Base-by-base conservation (phyloP, 2,113 vertebrate species). In the Myrmophylax atrothorax region DNA sequence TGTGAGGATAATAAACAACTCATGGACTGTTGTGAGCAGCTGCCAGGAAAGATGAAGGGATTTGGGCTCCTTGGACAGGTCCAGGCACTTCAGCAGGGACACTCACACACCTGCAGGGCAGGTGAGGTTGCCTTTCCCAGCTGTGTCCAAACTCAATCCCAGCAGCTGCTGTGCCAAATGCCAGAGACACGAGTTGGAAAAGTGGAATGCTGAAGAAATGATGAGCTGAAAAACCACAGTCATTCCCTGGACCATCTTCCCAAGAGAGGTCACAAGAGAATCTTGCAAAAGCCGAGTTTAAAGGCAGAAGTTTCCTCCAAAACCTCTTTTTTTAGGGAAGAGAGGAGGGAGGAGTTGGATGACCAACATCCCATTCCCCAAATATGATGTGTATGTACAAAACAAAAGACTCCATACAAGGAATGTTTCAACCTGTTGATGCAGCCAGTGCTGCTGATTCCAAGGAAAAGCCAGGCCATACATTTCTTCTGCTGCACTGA, bases 341-440 rank as follows among this genome's bases (percentile, higher is more conserved):
- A 22, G 3, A n/a, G 42, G 18, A 56, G 11, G 29, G 40, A 84
- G 24, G 31, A 90, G 79, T 3, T 50, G 47, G 18, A 42, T 35
- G 12, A 25, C 24, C 68, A 91, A 5, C 37, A 37, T 14, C 50
- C 25, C n/a, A 5, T 12, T 35, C 74, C 82, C 75, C 29, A 62
- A 55, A 62, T 4, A 25, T 0, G 3, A 77, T 42, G 60, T 37
- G 40, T 28, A 38, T 1, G 1, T 0, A 25, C 1, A 1, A 73
- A 72, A 9, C 16, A 24, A 17, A 90, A 49, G 16, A 9, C 22
- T 77, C 62, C 58, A 25, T 1, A 28, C 15, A 84, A 72, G 55
- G 68, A 77, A 90, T 0, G 2, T 31, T 47, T 66, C 29, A 33
- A 31, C 9, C 44, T 42, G 10, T 44, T 69, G 2, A 40, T 0